Evolutionary conservation across 2,113 vertebrate species (phyloP).

Genomic region (Hymenochirus boettgeri): DNA sequence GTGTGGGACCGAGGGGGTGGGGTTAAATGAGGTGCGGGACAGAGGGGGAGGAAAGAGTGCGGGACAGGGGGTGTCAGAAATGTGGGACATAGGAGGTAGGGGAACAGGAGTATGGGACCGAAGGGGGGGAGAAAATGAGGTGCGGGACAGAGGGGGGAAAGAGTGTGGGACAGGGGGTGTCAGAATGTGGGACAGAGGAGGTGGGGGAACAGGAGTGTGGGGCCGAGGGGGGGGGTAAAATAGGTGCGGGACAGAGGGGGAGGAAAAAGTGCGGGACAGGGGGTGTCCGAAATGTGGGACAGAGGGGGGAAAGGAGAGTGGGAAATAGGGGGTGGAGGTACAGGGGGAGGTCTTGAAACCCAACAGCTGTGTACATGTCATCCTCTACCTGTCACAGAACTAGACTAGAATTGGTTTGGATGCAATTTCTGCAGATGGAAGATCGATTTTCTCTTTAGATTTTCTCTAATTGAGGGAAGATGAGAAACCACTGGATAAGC

Average conservation of each 20-base stretch:
- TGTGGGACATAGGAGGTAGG: background rate
- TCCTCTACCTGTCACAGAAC: conserved; percentile 89
- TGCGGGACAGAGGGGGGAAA: no score
- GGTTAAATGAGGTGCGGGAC: no score
- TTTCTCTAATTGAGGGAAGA: conserved; percentile 95
- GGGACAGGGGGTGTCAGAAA: conserved; percentile 36
- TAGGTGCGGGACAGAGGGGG: no score
- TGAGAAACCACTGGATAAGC: conserved; percentile 77
- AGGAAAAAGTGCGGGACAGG: no score
- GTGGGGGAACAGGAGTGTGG: no score
- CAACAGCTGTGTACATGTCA: conserved; percentile 89
- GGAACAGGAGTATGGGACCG: background rate
- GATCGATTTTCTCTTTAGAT: conserved; percentile 97
- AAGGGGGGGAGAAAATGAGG: no score
- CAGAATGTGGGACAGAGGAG: no score
- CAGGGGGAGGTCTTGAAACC: conserved; percentile 68
- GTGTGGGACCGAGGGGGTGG: no score
- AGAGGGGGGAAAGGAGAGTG: background rate
- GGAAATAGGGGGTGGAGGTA: conserved; percentile 23
- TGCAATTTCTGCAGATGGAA: conserved; percentile 91
- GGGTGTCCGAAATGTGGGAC: no score
- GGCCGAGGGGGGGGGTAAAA: no score
- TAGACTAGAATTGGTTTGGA: conserved; percentile 95
- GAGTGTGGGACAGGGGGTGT: no score
- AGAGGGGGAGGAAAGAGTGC: no score